Evolutionary conservation across 1,140 invertebrate species (phyloP).

Genomic region (Drosophila grimshawi): DNA sequence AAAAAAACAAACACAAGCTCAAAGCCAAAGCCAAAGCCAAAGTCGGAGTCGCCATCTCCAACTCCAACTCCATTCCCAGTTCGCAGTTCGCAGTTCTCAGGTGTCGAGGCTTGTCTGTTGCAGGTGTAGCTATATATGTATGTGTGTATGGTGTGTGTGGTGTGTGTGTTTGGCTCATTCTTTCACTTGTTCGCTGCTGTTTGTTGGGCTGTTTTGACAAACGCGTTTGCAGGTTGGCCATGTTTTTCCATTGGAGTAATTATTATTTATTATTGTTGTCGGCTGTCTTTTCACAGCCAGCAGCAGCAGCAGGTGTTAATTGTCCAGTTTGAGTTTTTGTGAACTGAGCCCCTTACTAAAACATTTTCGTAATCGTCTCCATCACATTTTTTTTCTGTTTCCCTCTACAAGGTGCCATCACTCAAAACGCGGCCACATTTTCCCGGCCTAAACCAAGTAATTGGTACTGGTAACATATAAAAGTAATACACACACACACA

Average conservation of each 20-base stretch:
- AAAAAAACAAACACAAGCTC: conserved; percentile 11
- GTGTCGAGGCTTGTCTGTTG: conserved; percentile 36
- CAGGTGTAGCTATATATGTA: conserved; percentile 1
- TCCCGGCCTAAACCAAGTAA: conserved; percentile 17
- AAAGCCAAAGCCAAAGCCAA: neutral
- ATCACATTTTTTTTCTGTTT: conserved; percentile 7
- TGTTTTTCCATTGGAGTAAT: conserved; percentile 73
- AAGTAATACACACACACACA: conserved; percentile 2
- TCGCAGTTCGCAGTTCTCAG: conserved; percentile 20
- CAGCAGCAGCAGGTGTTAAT: conserved; percentile 64
- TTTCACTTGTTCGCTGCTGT: conserved; percentile 1
- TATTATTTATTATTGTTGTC: conserved; percentile 77
- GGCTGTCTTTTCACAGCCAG: conserved; percentile 27
- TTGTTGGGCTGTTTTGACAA: conserved; percentile 45
- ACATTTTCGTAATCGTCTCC: conserved; percentile 9
- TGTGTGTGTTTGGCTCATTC: conserved; percentile 14
- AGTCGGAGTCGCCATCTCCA: conserved; percentile 22
- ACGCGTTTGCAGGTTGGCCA: conserved; percentile 65
- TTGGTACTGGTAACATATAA: neutral
- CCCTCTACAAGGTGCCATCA: conserved; percentile 37
- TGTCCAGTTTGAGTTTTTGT: conserved; percentile 36
- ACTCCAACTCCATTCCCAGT: neutral
- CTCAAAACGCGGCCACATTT: conserved; percentile 20
- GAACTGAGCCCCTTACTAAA: conserved; percentile 6
- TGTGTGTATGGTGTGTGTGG: conserved; percentile 21